Base-by-base conservation (phyloP, 2,888 invertebrate species). In the Morinoia aosen region DNA sequence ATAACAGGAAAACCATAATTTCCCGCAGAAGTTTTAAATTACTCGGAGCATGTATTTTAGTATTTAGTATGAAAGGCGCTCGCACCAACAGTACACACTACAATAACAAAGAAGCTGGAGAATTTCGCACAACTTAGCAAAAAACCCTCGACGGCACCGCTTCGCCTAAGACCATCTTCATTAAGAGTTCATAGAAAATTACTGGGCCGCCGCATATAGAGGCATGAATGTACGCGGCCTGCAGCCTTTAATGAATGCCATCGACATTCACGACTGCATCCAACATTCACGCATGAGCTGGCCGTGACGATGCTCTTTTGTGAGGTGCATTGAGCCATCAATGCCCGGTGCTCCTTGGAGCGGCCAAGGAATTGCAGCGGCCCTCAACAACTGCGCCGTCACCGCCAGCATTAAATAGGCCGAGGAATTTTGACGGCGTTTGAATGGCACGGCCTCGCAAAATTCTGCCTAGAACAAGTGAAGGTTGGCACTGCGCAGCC, bases 221-320 rank as follows among this genome's bases (percentile, higher is more conserved):
- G 90, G 90, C 90, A 40, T 90, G 40, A 90, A 90, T 90, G 90
- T 48, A 39, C 40, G 90, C 90, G 25, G 76, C 33, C 76, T 76
- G 76, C 90, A 90, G 90, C 48, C 48, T 48, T 90, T 90, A 48
- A 90, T 48, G 90, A 90, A 90, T 39, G 90, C 48, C 90, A 90
- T 39, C 90, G 40, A 40, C 40, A 90, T 90, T 90, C 40, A 90
- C 90, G 90, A 33, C 90, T 90, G 90, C 90, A 40, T 90, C 48
- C 90, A 90, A 90, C 48, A 90, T 90, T 90, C 90, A 90, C 90
- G 90, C 90, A 48, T 48, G 90, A 90, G 90, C 90, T 14, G 48
- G 39, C 39, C 48, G 39, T 48, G 90, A 48, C 48, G 90, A 90
- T 48, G 90, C 90, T 39, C 90, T 90, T 90, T 90, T 90, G 90